Evolutionary conservation across 2,113 vertebrate species (phyloP), one percentile per base, ranked within the genome.

Genomic region (Epinephelus cyanopodus): DNA sequence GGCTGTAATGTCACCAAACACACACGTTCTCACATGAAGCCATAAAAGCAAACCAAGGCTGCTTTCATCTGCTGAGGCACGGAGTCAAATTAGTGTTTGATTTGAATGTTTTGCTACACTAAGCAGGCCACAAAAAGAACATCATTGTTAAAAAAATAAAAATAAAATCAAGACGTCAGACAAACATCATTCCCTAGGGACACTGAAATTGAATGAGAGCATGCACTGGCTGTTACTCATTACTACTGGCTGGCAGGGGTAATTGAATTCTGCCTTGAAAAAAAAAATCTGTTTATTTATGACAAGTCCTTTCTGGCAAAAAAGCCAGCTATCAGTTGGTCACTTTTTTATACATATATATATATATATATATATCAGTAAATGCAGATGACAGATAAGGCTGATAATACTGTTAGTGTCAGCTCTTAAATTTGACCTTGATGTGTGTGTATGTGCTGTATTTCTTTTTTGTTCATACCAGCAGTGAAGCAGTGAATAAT

Each of bases 131-230:
- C 78, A 63, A 82, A 92, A 82, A 87, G 74, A 89, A 92, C 87
- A 83, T 78, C 37, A 83, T 92, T 87, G 90, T 81, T 83, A 33
- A 11, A 10, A 45, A 45, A 45, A 60, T 47, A 79, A 81, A 64
- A 68, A 72, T 74, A 54, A 83, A 91, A 84, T 74, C 73, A 87
- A 87, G 87, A 89, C 87, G 83, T 90, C 79, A 85, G 77, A 77
- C 75, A 87, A 92, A 90, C 83, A 87, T 88, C 58, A 85, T 91
- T 89, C 77, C 84, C 79, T 19, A 47, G 78, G 88, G 88, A 90
- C 78, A 77, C 77, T 73, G 84, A 91, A 94, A 93, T 94, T 92
- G 94, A 94, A 92, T 90, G 85, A 92, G 92, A 91, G 89, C 89
- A 86, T 89, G 89, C 92, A 81, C 83, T 89, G 82, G 77, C 87